phyloP scores from a whole-genome alignment of 2,113 vertebrate species.

The Eurypyga helias region DNA sequence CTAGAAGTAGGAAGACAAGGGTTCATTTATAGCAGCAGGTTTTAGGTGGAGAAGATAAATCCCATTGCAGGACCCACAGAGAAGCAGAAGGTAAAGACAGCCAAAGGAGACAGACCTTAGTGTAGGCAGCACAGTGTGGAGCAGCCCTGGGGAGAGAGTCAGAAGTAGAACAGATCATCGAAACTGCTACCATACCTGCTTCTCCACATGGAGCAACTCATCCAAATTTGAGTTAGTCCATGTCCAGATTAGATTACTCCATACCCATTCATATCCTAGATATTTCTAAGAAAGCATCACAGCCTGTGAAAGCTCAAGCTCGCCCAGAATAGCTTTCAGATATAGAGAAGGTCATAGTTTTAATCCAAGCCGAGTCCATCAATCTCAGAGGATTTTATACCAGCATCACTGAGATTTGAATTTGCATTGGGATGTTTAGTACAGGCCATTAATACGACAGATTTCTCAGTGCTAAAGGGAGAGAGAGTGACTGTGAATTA shows the following conservation, averaged over 20 bases:
- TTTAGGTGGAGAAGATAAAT: not conserved
- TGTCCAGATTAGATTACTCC: not conserved
- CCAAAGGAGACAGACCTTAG: not conserved
- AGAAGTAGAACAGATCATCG: not conserved
- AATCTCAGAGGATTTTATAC: not conserved
- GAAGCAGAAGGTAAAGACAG: not conserved
- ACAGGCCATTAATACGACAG: not conserved
- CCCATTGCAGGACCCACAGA: not conserved
- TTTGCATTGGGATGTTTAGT: not conserved
- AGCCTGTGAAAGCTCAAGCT: not conserved
- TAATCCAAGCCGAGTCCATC: not conserved
- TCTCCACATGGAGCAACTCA: not conserved
- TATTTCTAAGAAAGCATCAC: not conserved
- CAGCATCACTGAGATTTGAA: not conserved
- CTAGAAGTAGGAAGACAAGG: not conserved
- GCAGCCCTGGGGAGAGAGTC: not conserved
- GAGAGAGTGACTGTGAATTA: conserved; percentile 8
- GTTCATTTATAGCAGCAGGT: not conserved
- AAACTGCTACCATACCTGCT: not conserved
- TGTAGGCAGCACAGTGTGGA: not conserved
- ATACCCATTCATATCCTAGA: not conserved
- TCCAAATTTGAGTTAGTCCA: not conserved
- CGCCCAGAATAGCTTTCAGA: not conserved
- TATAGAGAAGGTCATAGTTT: not conserved
- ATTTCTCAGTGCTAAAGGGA: not conserved